These are phyloP conservation scores for Cinclus cinclus DNA, from an alignment of 2,113 vertebrate genomes.

Conservation along the genomic window DNA sequence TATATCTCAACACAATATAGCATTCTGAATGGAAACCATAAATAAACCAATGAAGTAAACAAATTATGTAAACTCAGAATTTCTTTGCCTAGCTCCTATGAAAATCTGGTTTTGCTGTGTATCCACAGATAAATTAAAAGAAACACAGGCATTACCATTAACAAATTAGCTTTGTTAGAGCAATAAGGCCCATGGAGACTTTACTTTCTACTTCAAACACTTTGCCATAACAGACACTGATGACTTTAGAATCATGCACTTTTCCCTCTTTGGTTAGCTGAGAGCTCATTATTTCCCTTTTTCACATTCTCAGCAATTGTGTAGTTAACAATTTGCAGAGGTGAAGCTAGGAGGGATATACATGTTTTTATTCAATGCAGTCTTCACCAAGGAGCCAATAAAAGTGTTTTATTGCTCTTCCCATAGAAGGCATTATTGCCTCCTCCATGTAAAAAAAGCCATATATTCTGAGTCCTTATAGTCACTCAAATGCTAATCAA, in stretches of 20 bases:
- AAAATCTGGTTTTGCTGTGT: background rate
- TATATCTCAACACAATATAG: background rate
- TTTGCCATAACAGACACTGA: background rate
- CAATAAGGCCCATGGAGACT: background rate
- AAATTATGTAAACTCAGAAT: background rate
- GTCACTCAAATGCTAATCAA: slow-evolving; percentile 46
- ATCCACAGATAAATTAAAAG: background rate
- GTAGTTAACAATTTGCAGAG: slow-evolving; percentile 4
- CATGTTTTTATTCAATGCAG: slow-evolving; percentile 24
- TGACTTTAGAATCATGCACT: background rate
- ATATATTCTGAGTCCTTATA: slow-evolving; percentile 35
- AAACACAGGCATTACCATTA: background rate
- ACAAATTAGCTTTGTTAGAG: background rate
- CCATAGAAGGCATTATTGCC: slow-evolving; percentile 8
- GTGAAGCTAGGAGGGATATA: background rate
- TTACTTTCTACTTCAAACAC: background rate
- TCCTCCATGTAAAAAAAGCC: slow-evolving; percentile 16
- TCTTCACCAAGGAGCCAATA: slow-evolving; percentile 55
- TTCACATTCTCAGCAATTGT: background rate
- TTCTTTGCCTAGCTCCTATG: background rate
- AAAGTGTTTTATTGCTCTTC: slow-evolving; percentile 45
- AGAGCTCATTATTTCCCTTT: background rate
- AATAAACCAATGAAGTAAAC: background rate
- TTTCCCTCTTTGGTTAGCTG: background rate
- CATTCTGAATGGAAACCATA: background rate